Base-by-base conservation (phyloP, 2,888 invertebrate species). In the Notodonta dromedarius region DNA sequence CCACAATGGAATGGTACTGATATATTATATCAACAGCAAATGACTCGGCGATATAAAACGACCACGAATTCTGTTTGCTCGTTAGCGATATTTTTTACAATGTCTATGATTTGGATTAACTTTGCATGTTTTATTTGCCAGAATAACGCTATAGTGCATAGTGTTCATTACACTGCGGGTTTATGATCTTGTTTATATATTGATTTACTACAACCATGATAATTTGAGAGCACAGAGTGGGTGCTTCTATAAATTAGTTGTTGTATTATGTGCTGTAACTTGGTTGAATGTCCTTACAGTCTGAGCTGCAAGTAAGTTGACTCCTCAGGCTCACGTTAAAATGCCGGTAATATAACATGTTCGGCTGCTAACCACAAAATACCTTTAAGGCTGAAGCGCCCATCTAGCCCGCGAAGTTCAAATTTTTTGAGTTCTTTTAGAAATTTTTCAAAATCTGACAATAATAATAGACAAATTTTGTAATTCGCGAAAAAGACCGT, bases 31-130 rank as follows among this genome's bases (percentile, higher is more conserved):
- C 84, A 84, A 87, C 78, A 83, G 65, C 66, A 60, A 64, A 71
- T 75, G 74, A 73, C 64, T 77, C 69, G 65, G 68, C 62, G 59
- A 61, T 59, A 56, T 57, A 65, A 50, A 61, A 63, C 53, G 55
- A 60, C 71, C 69, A 76, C 69, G 63, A 67, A 65, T 72, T 78
- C 58, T 82, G 67, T 85, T 85, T 83, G 72, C 69, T 78, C 61
- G 66, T 85, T 82, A 84, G 75, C 78, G 61, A 69, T 69, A 71
- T 82, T 82, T 82, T 77, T 74, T 68, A 73, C 71, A 53, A 56
- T 66, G 58, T 64, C 73, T 65, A 70, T 76, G 62, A 74, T 79
- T 79, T 66, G 64, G 70, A 66, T 70, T 73, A 77, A 65, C 63
- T 74, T 73, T 55, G 72, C 67, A 65, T 69, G 70, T 61, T 74